phyloP scores from a whole-genome alignment of 2,113 vertebrate species.

The Alouatta palliata region DNA sequence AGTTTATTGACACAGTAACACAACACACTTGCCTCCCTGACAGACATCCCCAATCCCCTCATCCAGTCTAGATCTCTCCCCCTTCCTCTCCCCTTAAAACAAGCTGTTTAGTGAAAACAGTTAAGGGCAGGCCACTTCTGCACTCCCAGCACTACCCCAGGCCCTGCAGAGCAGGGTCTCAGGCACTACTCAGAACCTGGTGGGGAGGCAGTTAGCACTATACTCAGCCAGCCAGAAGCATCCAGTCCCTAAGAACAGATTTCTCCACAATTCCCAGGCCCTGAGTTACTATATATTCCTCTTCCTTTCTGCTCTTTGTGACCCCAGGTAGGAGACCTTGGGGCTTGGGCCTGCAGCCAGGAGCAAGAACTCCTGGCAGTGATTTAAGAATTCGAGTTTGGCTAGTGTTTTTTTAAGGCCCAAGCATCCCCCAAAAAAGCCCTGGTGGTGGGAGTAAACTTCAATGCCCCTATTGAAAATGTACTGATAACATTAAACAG shows the following conservation, averaged over 20 bases:
- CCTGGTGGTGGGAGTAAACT: constrained; percentile 66
- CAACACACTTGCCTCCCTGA: constrained; percentile 71
- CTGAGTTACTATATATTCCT: constrained; percentile 51
- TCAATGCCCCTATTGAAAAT: constrained; percentile 81
- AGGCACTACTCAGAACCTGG: constrained; percentile 26
- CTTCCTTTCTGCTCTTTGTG: constrained; percentile 43
- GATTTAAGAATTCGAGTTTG: constrained; percentile 39
- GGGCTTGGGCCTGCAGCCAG: constrained; percentile 42
- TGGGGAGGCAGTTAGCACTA: neutral
- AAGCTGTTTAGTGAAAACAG: constrained; percentile 58
- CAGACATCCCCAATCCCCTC: constrained; percentile 42
- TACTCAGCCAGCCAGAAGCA: constrained; percentile 22
- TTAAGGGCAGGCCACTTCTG: constrained; percentile 14
- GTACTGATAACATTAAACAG: constrained; percentile 80
- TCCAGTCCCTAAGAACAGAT: constrained; percentile 27
- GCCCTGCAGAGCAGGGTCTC: neutral
- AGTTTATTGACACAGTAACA: constrained; percentile 81
- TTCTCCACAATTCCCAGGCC: constrained; percentile 17
- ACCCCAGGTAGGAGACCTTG: constrained; percentile 54
- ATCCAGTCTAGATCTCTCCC: constrained; percentile 44
- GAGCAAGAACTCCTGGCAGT: constrained; percentile 25
- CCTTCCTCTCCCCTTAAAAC: constrained; percentile 7
- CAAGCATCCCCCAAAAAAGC: constrained; percentile 66
- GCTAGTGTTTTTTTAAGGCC: constrained; percentile 61
- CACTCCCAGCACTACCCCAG: neutral